phyloP scores from a whole-genome alignment of 2,113 vertebrate species.

The Bostrychus sinensis region DNA sequence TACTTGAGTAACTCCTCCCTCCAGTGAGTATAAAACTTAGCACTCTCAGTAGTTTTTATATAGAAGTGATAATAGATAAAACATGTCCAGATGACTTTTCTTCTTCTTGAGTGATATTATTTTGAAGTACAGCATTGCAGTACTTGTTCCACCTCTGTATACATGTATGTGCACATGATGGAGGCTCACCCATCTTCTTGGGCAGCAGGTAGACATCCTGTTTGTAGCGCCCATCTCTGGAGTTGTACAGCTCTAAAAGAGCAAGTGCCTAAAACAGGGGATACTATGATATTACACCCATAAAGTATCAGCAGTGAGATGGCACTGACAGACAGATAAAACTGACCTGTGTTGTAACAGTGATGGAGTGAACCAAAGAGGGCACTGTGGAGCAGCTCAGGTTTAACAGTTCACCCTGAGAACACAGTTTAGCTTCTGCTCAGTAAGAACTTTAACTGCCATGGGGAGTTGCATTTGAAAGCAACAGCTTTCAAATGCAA shows the following conservation, averaged over 20 bases:
- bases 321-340: background rate
- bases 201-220: constrained; percentile 92
- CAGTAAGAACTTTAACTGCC: too few relatives aligned
- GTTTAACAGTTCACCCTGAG: constrained; percentile 91
- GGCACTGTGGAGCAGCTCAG: constrained; percentile 97
- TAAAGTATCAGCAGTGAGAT: background rate
- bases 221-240: constrained; percentile 91
- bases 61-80: too few relatives aligned
- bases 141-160: too few relatives aligned
- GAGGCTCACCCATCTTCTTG: constrained; percentile 93
- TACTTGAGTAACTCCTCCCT: too few relatives aligned
- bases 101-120: too few relatives aligned
- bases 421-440: background rate
- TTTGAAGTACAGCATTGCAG: too few relatives aligned
- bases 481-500: too few relatives aligned
- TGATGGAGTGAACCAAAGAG: constrained; percentile 93
- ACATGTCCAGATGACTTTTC: too few relatives aligned
- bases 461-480: too few relatives aligned
- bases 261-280: constrained; percentile 58
- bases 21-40: too few relatives aligned
- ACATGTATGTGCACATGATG: too few relatives aligned
- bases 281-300: background rate
- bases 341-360: constrained; percentile 89
- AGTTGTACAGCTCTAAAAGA: constrained; percentile 90
- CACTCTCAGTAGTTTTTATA: too few relatives aligned